phyloP scores from a whole-genome alignment of 2,888 invertebrate species.

The Furcula furcula region DNA sequence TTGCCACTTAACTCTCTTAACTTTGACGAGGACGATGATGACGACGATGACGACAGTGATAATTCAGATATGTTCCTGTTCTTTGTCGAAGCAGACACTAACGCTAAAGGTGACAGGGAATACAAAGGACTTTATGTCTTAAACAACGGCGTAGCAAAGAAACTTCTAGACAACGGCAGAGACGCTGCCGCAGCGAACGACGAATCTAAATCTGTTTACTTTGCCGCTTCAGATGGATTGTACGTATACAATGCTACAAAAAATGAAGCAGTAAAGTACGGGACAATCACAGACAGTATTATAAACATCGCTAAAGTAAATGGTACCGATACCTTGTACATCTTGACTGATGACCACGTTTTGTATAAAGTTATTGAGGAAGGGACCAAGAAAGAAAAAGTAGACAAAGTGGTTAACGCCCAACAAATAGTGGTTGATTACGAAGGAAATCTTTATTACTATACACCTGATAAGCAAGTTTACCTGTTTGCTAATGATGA shows the following conservation, averaged over 20 bases:
- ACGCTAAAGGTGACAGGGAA: slow-evolving; percentile 22
- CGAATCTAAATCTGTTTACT: slow-evolving; percentile 36
- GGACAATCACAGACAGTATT: slow-evolving; percentile 32
- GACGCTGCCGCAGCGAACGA: slow-evolving; percentile 39
- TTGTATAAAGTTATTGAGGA: slow-evolving; percentile 41
- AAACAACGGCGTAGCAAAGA: slow-evolving; percentile 28
- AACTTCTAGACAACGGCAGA: slow-evolving; percentile 43
- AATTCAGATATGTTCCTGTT: slow-evolving; percentile 21
- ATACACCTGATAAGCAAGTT: slow-evolving; percentile 34
- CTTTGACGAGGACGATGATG: slow-evolving; percentile 28
- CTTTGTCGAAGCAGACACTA: slow-evolving; percentile 39
- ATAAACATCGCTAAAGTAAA: too few relatives aligned
- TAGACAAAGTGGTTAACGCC: too few relatives aligned
- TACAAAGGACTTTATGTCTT: slow-evolving; percentile 42
- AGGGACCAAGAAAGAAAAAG: slow-evolving; percentile 23
- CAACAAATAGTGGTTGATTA: slow-evolving; percentile 50
- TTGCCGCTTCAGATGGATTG: slow-evolving; percentile 53
- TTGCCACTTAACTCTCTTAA: slow-evolving; percentile 40
- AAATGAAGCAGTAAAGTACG: slow-evolving; percentile 16
- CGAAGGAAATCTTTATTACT: slow-evolving; percentile 45
- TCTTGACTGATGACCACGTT: neutral
- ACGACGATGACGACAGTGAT: slow-evolving; percentile 10
- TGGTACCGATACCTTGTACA: too few relatives aligned
- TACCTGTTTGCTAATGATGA: slow-evolving; percentile 33
- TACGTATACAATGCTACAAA: slow-evolving; percentile 39